phyloP scores from a whole-genome alignment of 2,888 invertebrate species.

The Spodoptera picta region DNA sequence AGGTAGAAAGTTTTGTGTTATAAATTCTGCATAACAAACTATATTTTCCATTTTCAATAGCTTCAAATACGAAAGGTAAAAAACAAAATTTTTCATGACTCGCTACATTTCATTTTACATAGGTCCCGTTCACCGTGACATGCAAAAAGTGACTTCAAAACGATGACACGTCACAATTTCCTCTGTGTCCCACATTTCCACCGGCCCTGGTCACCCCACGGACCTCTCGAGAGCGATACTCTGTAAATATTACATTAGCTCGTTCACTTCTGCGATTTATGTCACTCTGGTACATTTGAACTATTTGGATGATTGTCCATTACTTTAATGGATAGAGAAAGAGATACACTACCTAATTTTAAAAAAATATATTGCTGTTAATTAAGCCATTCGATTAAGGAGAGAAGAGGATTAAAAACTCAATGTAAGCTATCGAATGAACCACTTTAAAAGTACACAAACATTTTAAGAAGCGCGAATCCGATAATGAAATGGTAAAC shows the following conservation, averaged over 20 bases:
- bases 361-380: too few relatives aligned
- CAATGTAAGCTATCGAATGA: too few relatives aligned
- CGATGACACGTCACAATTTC: constrained; percentile 40
- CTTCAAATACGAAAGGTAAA: too few relatives aligned
- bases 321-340: background rate
- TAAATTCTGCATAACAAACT: too few relatives aligned
- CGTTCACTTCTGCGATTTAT: constrained; percentile 57
- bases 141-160: constrained; percentile 32
- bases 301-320: constrained; percentile 33
- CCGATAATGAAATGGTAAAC: constrained; percentile 67
- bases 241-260: constrained; percentile 76
- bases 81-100: background rate
- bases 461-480: constrained; percentile 59
- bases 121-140: constrained; percentile 25
- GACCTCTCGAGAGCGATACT: constrained; percentile 68
- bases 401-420: too few relatives aligned
- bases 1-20: too few relatives aligned
- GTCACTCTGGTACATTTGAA: constrained; percentile 38
- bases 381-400: too few relatives aligned
- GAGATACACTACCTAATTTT: too few relatives aligned
- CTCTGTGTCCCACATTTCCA: constrained; percentile 22
- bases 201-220: constrained; percentile 38
- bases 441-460: constrained; percentile 45
- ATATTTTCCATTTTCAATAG: too few relatives aligned
- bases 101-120: constrained; percentile 14